phyloP scores from a whole-genome alignment of 2,797 vertebrate species.

The Sebastes steindachneri region DNA sequence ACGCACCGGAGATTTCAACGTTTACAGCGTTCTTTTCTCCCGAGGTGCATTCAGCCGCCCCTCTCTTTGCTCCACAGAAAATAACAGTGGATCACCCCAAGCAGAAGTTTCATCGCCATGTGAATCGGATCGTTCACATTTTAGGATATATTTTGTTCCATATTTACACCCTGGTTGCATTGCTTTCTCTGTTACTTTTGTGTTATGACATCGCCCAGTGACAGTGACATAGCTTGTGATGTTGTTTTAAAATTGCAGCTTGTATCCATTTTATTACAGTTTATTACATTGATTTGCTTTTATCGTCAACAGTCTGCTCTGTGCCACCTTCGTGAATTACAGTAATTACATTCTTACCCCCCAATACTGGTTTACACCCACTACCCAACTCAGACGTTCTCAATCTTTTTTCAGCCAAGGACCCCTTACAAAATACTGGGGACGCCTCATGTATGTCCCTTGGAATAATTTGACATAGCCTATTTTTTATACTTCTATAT shows the following conservation, averaged over 20 bases:
- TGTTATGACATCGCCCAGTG: neutral
- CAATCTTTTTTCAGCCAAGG: no score
- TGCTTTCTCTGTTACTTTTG: neutral
- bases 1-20: constrained; percentile 19
- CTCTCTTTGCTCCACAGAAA: neutral
- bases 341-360: neutral
- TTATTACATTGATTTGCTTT: neutral
- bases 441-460: no score
- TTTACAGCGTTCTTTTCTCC: neutral
- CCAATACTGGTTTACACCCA: neutral
- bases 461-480: no score
- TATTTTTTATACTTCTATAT: no score
- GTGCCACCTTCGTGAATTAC: neutral
- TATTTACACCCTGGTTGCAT: neutral
- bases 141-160: constrained; percentile 4
- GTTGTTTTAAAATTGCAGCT: neutral
- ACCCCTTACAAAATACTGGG: no score
- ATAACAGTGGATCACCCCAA: constrained; percentile 1
- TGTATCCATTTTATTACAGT: neutral
- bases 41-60: neutral
- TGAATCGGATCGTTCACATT: neutral
- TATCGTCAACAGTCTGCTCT: neutral
- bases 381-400: neutral
- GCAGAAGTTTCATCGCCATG: neutral
- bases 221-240: neutral